A percentile compares a stretch with the other conserved stretches of the same genome.
phyloP scores from a whole-genome alignment of 2,797 vertebrate species.

The Danio kyathit region DNA sequence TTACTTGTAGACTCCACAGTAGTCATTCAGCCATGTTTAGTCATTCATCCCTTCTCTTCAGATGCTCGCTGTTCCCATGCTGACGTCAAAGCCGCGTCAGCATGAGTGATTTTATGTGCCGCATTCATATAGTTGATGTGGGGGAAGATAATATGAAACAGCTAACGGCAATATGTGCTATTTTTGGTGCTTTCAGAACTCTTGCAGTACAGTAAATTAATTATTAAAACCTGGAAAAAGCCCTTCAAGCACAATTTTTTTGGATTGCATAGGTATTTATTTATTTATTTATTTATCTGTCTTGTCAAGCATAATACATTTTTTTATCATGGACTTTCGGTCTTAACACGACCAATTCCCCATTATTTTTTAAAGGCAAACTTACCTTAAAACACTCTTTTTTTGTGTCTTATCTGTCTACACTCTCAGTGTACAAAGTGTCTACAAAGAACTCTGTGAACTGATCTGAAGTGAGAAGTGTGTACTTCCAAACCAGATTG shows the following conservation, averaged over 20 bases:
- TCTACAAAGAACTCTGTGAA: not conserved
- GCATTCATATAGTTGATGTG: not conserved
- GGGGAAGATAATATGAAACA: not conserved
- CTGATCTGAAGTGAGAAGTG: not conserved
- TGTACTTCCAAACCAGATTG: not conserved
- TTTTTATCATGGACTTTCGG: not conserved
- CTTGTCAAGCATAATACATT: not conserved
- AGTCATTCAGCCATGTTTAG: not conserved
- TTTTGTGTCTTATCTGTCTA: not conserved
- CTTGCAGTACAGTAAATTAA: not conserved
- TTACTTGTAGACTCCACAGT: not conserved
- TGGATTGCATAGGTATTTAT: too few species aligned
- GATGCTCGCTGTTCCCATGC: not conserved
- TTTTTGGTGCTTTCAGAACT: conserved; percentile 11
- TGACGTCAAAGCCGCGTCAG: conserved; percentile 24
- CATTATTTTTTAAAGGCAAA: not conserved
- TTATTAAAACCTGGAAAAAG: not conserved
- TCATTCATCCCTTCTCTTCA: not conserved
- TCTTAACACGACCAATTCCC: not conserved
- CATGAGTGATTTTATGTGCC: not conserved
- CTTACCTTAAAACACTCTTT: not conserved
- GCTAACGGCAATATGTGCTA: not conserved
- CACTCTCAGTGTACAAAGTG: not conserved
- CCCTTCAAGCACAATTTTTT: not conserved
- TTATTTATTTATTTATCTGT: not conserved